Evolutionary conservation across 2,888 invertebrate genomes (phyloP).

Genomic region (Nomada ruficornis): DNA sequence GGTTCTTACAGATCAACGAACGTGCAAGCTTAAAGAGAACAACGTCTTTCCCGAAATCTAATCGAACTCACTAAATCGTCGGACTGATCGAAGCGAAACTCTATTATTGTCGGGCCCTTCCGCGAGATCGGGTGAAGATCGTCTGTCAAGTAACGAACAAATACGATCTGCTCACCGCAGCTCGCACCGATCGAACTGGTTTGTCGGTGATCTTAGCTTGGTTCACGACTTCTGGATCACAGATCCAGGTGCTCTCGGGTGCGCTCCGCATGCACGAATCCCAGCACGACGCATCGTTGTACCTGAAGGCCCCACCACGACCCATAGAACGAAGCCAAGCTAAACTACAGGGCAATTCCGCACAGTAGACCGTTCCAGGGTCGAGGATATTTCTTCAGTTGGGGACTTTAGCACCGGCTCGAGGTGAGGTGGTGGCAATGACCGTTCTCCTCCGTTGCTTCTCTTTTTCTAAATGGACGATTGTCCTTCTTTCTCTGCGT

Average conservation of each 20-base stretch:
- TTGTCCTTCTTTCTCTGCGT: slow-evolving; percentile 25
- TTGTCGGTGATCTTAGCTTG: slow-evolving; percentile 56
- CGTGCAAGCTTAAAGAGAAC: neutral
- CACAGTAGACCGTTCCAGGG: slow-evolving; percentile 62
- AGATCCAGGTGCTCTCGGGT: slow-evolving; percentile 69
- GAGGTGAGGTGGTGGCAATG: slow-evolving; percentile 84
- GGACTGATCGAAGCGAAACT: neutral
- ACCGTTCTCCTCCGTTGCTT: slow-evolving; percentile 79
- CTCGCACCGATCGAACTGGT: slow-evolving; percentile 71
- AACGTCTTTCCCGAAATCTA: neutral
- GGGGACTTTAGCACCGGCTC: slow-evolving; percentile 75
- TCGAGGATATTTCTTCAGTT: slow-evolving; percentile 60
- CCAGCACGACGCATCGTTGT: slow-evolving; percentile 65
- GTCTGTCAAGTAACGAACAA: neutral
- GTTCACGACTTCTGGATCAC: slow-evolving; percentile 70
- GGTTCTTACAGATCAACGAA: neutral
- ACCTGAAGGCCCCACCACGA: slow-evolving; percentile 59
- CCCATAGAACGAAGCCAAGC: slow-evolving; percentile 54
- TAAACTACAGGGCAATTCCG: slow-evolving; percentile 65
- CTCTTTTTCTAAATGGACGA: slow-evolving; percentile 44
- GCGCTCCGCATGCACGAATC: slow-evolving; percentile 72
- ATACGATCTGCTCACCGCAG: slow-evolving; percentile 58
- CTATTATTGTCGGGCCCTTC: neutral
- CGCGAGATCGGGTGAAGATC: neutral
- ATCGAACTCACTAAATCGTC: slow-evolving; percentile 10